Percentiles rank a stretch among this genome's conserved stretches.
Conservation (phyloP, 2,113 vertebrate species). For the Larimichthys crocea region DNA sequence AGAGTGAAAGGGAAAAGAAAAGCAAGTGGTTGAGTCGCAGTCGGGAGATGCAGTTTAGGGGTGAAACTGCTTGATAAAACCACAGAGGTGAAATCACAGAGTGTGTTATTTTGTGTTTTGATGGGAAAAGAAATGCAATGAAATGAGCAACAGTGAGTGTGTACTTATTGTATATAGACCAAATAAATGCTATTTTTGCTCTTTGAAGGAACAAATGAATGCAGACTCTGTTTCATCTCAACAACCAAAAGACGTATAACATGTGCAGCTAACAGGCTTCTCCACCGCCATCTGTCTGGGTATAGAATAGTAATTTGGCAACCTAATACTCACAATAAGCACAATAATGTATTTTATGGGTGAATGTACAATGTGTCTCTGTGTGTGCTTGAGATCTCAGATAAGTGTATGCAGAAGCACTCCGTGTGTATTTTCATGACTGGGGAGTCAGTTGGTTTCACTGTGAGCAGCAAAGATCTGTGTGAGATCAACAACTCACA, state of each 20-base stretch:
- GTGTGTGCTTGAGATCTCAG: slow-evolving; percentile 1
- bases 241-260: slow-evolving; percentile 50
- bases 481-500: slow-evolving; percentile 51
- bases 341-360: neutral
- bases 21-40: neutral
- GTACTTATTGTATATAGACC: neutral
- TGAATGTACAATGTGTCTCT: neutral
- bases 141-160: neutral
- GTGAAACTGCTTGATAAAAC: slow-evolving; percentile 3
- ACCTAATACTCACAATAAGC: slow-evolving; percentile 3
- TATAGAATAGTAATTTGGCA: slow-evolving; percentile 40
- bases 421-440: neutral
- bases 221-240: slow-evolving; percentile 38
- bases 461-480: slow-evolving; percentile 15
- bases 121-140: neutral
- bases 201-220: slow-evolving; percentile 46
- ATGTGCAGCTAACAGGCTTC: slow-evolving; percentile 54
- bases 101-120: neutral
- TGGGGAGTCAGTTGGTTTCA: neutral
- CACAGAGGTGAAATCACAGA: neutral
- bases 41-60: neutral
- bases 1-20: neutral
- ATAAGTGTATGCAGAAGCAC: neutral
- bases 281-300: slow-evolving; percentile 48
- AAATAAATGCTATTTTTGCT: slow-evolving; percentile 30